Conservation (phyloP, 1,140 invertebrate genomes). For the Achroia grisella region DNA sequence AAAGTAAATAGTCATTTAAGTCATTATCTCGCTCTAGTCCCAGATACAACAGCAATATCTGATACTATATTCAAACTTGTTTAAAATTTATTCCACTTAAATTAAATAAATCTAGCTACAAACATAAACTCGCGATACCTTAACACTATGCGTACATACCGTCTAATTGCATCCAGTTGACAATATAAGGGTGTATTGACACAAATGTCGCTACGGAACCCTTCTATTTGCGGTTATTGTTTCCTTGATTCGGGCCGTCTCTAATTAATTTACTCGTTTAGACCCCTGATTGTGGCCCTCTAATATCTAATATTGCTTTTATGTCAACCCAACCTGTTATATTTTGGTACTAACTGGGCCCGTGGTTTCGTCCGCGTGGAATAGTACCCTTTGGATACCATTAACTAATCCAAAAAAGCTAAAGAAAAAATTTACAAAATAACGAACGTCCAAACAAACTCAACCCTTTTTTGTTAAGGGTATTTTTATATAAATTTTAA, state of each 20-base stretch:
- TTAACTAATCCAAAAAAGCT: too few species aligned
- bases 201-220: conserved; percentile 33
- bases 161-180: conserved; percentile 38
- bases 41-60: too few species aligned
- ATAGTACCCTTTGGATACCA: too few species aligned
- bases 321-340: conserved; percentile 6
- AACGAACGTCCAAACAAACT: too few species aligned
- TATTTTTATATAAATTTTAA: too few species aligned
- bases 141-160: conserved; percentile 24
- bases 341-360: too few species aligned
- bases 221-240: conserved; percentile 61
- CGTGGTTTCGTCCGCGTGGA: too few species aligned
- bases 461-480: too few species aligned
- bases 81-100: background rate
- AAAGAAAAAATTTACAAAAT: too few species aligned
- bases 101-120: background rate
- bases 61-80: too few species aligned
- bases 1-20: too few species aligned
- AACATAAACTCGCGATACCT: background rate
- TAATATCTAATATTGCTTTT: conserved; percentile 9
- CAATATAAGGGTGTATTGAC: conserved; percentile 49
- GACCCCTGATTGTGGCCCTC: conserved; percentile 21
- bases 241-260: conserved; percentile 46
- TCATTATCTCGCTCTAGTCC: too few species aligned
- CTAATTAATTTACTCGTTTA: conserved; percentile 42